Percentiles rank a stretch among this genome's conserved stretches.
Evolutionary conservation across 2,113 vertebrate genomes (phyloP).

Genomic region (Oryzias celebensis): DNA sequence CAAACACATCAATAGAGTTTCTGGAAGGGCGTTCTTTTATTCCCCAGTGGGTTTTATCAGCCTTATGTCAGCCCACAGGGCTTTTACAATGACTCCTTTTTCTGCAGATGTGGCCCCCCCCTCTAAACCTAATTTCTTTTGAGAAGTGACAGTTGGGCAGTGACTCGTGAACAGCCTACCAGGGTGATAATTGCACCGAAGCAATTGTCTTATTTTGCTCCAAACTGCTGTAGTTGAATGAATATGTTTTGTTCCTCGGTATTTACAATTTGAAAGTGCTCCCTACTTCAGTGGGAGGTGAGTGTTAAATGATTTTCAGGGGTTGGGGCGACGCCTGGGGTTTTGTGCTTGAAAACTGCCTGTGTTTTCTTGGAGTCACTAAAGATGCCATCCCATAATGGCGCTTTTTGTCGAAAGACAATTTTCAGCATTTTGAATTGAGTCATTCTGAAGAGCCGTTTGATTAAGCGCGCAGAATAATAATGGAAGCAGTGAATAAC

Average conservation of each 20-base stretch:
- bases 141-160: constrained; percentile 30
- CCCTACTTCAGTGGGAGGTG: constrained; percentile 28
- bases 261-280: constrained; percentile 47
- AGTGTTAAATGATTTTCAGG: constrained; percentile 47
- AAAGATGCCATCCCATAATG: constrained; percentile 17
- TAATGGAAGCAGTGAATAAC: constrained; percentile 5
- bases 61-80: constrained; percentile 53
- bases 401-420: constrained; percentile 19
- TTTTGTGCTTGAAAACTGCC: constrained; percentile 25
- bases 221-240: constrained; percentile 39
- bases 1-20: constrained; percentile 74
- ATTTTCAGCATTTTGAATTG: constrained; percentile 7
- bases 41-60: constrained; percentile 53
- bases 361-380: constrained; percentile 22
- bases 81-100: constrained; percentile 41
- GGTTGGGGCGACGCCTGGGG: constrained; percentile 18
- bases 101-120: constrained; percentile 45
- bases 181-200: constrained; percentile 55
- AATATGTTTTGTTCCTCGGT: constrained; percentile 34
- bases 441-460: constrained; percentile 15
- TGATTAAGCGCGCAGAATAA: constrained; percentile 26
- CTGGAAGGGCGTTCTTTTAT: constrained; percentile 53
- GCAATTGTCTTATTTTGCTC: constrained; percentile 52
- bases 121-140: constrained; percentile 23
- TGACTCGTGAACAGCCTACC: constrained; percentile 60